Conservation (phyloP, 2,888 invertebrate species). For the Invenusta paracnida region DNA sequence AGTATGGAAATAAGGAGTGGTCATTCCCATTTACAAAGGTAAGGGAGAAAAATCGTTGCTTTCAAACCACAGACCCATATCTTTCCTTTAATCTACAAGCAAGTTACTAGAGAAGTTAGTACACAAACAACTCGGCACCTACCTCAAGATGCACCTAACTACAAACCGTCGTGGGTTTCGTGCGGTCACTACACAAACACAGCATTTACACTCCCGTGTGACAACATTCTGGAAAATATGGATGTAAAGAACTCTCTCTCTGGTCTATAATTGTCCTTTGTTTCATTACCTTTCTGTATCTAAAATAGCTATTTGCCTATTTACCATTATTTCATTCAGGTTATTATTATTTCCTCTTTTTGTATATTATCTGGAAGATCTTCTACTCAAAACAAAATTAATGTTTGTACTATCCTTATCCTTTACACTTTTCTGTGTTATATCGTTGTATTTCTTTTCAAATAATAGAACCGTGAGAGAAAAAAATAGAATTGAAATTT, state of each 20-base stretch:
- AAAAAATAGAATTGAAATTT: too few species aligned
- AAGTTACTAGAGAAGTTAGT: slow-evolving; percentile 29
- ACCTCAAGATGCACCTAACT: neutral
- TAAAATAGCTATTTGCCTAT: too few species aligned
- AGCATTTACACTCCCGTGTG: slow-evolving; percentile 11
- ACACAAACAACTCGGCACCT: slow-evolving; percentile 17
- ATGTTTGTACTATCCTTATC: too few species aligned
- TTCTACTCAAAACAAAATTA: too few species aligned
- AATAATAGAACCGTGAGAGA: too few species aligned
- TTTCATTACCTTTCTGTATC: too few species aligned
- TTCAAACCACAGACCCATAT: slow-evolving; percentile 23
- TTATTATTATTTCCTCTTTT: too few species aligned
- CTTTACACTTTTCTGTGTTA: too few species aligned
- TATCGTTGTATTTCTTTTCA: too few species aligned
- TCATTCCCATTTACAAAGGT: slow-evolving; percentile 19
- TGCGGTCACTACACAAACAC: slow-evolving; percentile 10
- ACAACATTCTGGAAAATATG: slow-evolving; percentile 2
- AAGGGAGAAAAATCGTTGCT: neutral
- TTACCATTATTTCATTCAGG: too few species aligned
- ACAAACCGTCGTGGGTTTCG: neutral
- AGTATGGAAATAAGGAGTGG: slow-evolving; percentile 5
- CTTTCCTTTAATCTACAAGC: slow-evolving; percentile 16
- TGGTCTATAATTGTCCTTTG: too few species aligned
- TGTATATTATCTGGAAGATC: too few species aligned
- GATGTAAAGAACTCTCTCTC: slow-evolving; percentile 7